Conservation (phyloP, 2,888 invertebrate genomes). For the Actias luna region DNA sequence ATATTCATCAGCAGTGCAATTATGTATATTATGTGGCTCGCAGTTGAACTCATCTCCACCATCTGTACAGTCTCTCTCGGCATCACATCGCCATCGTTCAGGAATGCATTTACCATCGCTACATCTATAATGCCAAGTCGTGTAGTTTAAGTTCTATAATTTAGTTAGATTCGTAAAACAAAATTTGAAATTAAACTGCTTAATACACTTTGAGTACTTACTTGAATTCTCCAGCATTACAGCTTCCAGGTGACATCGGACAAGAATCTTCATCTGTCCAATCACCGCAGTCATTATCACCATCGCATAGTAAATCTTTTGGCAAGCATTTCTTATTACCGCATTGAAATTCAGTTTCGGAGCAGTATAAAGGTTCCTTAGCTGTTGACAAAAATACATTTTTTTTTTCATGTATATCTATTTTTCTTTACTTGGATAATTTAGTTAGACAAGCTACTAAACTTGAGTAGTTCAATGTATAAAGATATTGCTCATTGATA, state of each 20-base stretch:
- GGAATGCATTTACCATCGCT: slow-evolving; percentile 90
- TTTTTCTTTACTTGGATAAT: background rate
- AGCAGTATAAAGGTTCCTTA: slow-evolving; percentile 82
- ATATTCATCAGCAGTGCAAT: slow-evolving; percentile 88
- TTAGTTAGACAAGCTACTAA: background rate
- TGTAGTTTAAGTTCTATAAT: background rate
- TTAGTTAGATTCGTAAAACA: too few relatives aligned
- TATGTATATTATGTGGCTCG: slow-evolving; percentile 81
- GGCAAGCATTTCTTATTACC: slow-evolving; percentile 87
- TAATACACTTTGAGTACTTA: slow-evolving; percentile 49
- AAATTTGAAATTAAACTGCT: too few relatives aligned
- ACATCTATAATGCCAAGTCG: slow-evolving; percentile 73
- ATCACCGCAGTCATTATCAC: slow-evolving; percentile 93
- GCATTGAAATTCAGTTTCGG: slow-evolving; percentile 89
- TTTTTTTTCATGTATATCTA: background rate
- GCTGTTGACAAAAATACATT: slow-evolving; percentile 43
- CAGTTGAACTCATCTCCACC: slow-evolving; percentile 90
- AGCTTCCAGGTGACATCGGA: slow-evolving; percentile 84
- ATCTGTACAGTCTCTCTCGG: slow-evolving; percentile 89
- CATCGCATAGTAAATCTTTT: slow-evolving; percentile 89
- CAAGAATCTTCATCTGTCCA: slow-evolving; percentile 93
- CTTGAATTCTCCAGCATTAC: slow-evolving; percentile 88
- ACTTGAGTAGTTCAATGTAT: background rate
- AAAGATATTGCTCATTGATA: background rate
- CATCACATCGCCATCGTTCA: slow-evolving; percentile 89